Percentiles rank a stretch among this genome's conserved stretches.
Conservation (phyloP, 2,888 invertebrate species). For the Stenurella melanura region DNA sequence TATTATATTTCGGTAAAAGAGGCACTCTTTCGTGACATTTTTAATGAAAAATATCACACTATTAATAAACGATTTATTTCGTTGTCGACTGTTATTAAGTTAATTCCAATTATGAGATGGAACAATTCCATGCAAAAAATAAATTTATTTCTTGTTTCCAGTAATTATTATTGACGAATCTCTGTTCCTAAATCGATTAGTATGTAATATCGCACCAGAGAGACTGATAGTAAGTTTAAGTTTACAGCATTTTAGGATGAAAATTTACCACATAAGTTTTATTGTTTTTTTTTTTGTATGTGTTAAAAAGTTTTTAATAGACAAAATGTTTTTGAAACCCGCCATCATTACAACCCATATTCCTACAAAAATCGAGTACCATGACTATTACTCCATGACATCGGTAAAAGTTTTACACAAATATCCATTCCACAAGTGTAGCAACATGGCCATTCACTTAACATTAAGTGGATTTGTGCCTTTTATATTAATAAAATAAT, state of each 20-base stretch:
- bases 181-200: slow-evolving; percentile 57
- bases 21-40: slow-evolving; percentile 13
- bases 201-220: slow-evolving; percentile 61
- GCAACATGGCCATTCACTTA: background rate
- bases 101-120: slow-evolving; percentile 24
- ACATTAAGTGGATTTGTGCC: background rate
- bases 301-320: slow-evolving; percentile 25
- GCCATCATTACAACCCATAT: background rate
- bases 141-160: slow-evolving; percentile 38
- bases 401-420: background rate
- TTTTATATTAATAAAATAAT: background rate
- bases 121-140: slow-evolving; percentile 16
- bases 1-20: background rate
- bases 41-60: background rate
- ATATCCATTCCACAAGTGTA: background rate
- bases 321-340: slow-evolving; percentile 25
- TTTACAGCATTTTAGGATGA: slow-evolving; percentile 55
- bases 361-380: background rate
- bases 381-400: background rate
- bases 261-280: slow-evolving; percentile 53
- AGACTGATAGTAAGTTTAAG: slow-evolving; percentile 62
- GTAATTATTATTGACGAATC: slow-evolving; percentile 47
- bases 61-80: slow-evolving; percentile 7
- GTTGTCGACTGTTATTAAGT: slow-evolving; percentile 25
- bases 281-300: slow-evolving; percentile 26